Evolutionary conservation across 2,113 vertebrate genomes (phyloP).

Genomic region (Polypterus bichir): DNA sequence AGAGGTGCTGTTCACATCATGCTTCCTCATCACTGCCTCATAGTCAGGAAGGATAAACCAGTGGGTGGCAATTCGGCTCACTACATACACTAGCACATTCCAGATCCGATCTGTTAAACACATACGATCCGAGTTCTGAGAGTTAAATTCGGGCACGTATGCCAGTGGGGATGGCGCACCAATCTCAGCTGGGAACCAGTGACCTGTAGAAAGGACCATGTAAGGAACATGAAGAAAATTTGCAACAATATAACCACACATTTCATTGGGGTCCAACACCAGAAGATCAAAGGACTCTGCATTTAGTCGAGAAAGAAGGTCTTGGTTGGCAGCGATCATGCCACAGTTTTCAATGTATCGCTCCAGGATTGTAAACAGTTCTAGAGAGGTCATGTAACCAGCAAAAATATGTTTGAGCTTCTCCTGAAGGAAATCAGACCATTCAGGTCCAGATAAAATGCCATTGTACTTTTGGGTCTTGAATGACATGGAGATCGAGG

Average conservation of each 20-base stretch:
- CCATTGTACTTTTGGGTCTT: constrained; percentile 30
- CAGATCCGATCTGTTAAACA: constrained; percentile 32
- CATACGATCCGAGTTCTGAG: constrained; percentile 43
- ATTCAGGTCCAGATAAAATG: constrained; percentile 28
- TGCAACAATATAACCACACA: constrained; percentile 40
- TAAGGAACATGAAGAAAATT: constrained; percentile 33
- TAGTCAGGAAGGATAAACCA: constrained; percentile 41
- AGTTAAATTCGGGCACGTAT: constrained; percentile 45
- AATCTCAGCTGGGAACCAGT: constrained; percentile 46
- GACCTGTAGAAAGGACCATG: constrained; percentile 39
- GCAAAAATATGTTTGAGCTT: constrained; percentile 38
- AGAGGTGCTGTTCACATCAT: constrained; percentile 12
- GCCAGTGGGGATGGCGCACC: constrained; percentile 36
- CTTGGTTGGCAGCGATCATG: constrained; percentile 30
- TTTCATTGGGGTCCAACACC: constrained; percentile 42
- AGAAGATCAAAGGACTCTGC: constrained; percentile 32
- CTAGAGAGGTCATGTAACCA: constrained; percentile 37
- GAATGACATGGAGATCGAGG: constrained; percentile 22
- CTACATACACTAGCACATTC: constrained; percentile 36
- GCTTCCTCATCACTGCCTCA: constrained; percentile 36
- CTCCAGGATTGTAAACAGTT: constrained; percentile 39
- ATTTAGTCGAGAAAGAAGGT: constrained; percentile 28
- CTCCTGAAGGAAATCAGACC: constrained; percentile 38
- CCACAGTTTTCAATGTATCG: constrained; percentile 42
- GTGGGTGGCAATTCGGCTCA: constrained; percentile 34